Evolutionary conservation across 2,797 vertebrate genomes (phyloP), one percentile per base, ranked within the genome.

Genomic region (Thripadectes ignobilis): DNA sequence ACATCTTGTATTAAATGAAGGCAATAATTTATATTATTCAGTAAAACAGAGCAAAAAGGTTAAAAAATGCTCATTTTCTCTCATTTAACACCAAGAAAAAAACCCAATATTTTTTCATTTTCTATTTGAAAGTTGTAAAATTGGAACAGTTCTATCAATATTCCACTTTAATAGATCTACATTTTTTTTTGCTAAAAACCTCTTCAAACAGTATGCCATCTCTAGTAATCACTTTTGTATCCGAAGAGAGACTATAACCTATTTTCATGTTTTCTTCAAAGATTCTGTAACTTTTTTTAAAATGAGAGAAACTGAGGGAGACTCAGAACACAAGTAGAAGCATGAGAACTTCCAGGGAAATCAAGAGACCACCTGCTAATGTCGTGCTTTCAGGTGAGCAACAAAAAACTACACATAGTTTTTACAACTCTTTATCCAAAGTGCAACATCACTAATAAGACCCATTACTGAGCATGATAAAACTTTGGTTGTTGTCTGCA

Each of bases 51-150:
- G 3, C 2, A 57, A 86, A 85, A 74, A 19, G 1, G 0, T 43
- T 69, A 5, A 65, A 75, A 66, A 39, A 3, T 29, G 6, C 1
- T 84, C 14, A 46, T 23, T 76, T 45, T 14, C 63, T 66, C 32
- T 57, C 14, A 32, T 9, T 71, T 52, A 61, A 62, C 14, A 57
- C 14, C 16, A 19, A n/a, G 29, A 10, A 19, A 39, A 57, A 67
- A 73, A 21, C 5, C 9, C 1, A 12, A 4, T 0, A 1, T 22
- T 20, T 85, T 52, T 16, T 9, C 2, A 32, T 57, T 71, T 84
- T 84, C 11, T 54, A 11, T 39, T 34, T 72, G 57, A 62, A 58
- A 65, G 3, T 24, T 76, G 11, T 51, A 24, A 92, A 68, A 69
- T 14, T 23, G 18, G 45, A 15, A 21, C 23, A 62, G 46, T 91